Evolutionary conservation across 2,797 vertebrate genomes (phyloP).

Genomic region (Gadopsis bispinosus): DNA sequence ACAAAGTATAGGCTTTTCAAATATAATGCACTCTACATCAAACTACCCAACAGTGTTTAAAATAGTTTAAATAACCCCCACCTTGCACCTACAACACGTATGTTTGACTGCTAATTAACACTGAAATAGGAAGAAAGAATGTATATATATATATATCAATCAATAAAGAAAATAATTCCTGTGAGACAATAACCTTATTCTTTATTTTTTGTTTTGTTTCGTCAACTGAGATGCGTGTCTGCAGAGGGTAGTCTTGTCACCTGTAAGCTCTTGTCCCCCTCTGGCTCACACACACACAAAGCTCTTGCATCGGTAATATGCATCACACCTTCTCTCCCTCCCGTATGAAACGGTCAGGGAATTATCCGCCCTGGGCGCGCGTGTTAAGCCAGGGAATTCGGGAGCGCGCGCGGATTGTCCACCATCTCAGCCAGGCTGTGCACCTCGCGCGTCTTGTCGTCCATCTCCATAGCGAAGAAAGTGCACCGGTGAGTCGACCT

Average conservation of each 20-base stretch:
- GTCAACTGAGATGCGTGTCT: background rate
- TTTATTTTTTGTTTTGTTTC: background rate
- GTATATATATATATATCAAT: background rate
- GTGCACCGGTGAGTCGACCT: conserved; percentile 70
- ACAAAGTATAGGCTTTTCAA: background rate
- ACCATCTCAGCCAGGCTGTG: conserved; percentile 68
- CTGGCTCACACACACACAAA: conserved; percentile 20
- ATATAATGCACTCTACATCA: background rate
- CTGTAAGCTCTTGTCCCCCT: conserved; percentile 47
- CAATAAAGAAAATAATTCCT: background rate
- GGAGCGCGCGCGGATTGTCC: conserved; percentile 85
- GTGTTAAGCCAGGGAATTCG: conserved; percentile 83
- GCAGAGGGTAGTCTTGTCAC: conserved; percentile 44
- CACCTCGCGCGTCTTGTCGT: conserved; percentile 64
- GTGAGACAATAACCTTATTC: background rate
- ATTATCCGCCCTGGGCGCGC: conserved; percentile 84
- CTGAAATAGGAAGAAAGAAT: background rate
- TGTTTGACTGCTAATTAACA: background rate
- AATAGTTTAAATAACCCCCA: no score
- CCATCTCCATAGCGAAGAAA: conserved; percentile 53
- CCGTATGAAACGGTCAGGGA: conserved; percentile 80
- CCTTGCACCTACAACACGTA: no score
- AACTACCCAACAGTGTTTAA: no score
- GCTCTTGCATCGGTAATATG: conserved; percentile 36
- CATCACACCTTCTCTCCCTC: conserved; percentile 54